phyloP scores from a whole-genome alignment of 2,113 vertebrate genomes.

The Semicossyphus pulcher region DNA sequence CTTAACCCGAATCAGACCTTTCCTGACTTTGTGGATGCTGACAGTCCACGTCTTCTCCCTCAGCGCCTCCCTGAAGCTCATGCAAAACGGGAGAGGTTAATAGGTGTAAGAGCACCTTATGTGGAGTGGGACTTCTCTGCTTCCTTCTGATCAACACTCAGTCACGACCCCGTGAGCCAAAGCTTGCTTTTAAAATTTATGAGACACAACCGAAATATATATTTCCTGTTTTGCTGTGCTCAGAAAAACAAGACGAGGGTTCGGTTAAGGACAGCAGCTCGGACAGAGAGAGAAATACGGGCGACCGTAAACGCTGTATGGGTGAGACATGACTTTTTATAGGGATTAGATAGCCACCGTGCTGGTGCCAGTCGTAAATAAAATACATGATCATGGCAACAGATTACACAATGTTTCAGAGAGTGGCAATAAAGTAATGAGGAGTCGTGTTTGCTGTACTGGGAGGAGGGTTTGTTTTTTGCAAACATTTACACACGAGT shows the following conservation, averaged over 20 bases:
- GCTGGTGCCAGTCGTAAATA: conserved; percentile 30
- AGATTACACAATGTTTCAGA: conserved; percentile 13
- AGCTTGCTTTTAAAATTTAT: conserved; percentile 39
- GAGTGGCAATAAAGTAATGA: conserved; percentile 52
- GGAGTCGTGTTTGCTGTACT: conserved; percentile 15
- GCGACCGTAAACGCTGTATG: conserved; percentile 23
- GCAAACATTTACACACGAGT: background rate
- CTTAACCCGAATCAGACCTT: conserved; percentile 35
- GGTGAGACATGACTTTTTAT: conserved; percentile 19
- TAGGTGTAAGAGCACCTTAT: conserved; percentile 2
- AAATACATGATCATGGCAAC: conserved; percentile 12
- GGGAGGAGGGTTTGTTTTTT: conserved; percentile 35
- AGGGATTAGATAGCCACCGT: conserved; percentile 13
- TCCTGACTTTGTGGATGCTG: background rate
- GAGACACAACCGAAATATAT: conserved; percentile 5
- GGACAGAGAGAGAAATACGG: conserved; percentile 3
- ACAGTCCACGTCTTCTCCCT: conserved; percentile 9
- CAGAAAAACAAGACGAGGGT: no score
- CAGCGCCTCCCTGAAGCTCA: conserved; percentile 9
- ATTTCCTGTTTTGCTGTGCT: conserved; percentile 23
- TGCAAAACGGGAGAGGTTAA: conserved; percentile 31
- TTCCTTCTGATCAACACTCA: conserved; percentile 20
- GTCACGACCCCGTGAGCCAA: conserved; percentile 7
- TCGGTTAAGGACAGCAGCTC: conserved; percentile 1
- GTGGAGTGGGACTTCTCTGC: background rate